Evolutionary conservation across 2,113 vertebrate genomes (phyloP).

Genomic region (Glaucidium brasilianum): DNA sequence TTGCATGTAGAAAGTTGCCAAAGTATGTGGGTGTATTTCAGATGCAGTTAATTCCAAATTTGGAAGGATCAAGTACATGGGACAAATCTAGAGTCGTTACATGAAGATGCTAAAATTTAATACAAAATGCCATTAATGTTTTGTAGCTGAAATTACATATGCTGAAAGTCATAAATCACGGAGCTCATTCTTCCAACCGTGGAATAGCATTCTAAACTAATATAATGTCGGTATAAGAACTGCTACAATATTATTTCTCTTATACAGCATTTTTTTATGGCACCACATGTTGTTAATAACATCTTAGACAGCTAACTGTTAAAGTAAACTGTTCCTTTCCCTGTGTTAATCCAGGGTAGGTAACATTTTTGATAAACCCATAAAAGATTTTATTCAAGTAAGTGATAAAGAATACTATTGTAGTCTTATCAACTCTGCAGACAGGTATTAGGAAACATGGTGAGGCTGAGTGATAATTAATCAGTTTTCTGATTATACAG

Average conservation of each 20-base stretch:
- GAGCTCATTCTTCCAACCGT: background rate
- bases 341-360: background rate
- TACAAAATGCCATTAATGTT: background rate
- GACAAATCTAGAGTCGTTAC: background rate
- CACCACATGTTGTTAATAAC: background rate
- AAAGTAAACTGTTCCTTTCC: background rate
- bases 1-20: background rate
- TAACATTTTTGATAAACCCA: background rate
- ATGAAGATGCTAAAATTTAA: background rate
- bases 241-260: background rate
- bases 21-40: background rate
- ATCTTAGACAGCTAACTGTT: background rate
- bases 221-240: background rate
- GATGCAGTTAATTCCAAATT: background rate
- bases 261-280: background rate
- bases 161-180: background rate
- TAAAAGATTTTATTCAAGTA: background rate
- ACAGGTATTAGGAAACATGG: background rate
- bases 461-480: background rate
- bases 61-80: background rate
- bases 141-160: background rate
- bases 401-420: background rate
- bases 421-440: background rate
- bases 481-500: background rate
- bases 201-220: background rate